These are phyloP conservation scores for Drosophila diplacantha DNA, from an alignment of 2,888 invertebrate genomes.

Conservation along the genomic window DNA sequence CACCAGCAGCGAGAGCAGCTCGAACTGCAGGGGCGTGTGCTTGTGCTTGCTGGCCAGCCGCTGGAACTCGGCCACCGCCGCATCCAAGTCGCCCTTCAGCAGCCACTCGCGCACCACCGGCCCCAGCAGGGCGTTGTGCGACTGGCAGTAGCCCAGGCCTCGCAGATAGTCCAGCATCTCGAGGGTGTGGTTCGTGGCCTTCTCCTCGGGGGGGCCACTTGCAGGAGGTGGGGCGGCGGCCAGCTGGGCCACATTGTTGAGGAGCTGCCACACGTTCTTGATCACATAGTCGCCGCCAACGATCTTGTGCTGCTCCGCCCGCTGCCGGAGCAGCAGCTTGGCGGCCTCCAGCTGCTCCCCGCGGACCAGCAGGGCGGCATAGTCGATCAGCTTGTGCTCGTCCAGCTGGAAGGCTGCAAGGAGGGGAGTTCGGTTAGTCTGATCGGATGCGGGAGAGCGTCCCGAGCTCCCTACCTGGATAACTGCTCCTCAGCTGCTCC, in stretches of 20 bases:
- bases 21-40: conserved; percentile 83
- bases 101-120: conserved; percentile 82
- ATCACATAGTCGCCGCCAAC: conserved; percentile 79
- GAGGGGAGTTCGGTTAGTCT: too few relatives aligned
- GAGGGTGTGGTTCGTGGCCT: conserved; percentile 76
- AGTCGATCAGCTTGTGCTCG: conserved; percentile 83
- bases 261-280: conserved; percentile 82
- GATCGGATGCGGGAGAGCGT: fast-evolving
- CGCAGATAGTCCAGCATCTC: conserved; percentile 80
- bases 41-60: conserved; percentile 79
- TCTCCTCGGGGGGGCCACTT: conserved; percentile 33
- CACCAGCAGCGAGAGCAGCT: conserved; percentile 79
- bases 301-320: conserved; percentile 77
- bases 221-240: conserved; percentile 39
- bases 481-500: conserved; percentile 79
- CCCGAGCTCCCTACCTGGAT: conserved; percentile 74
- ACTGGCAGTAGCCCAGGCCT: conserved; percentile 80
- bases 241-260: conserved; percentile 79
- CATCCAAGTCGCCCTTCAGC: conserved; percentile 78
- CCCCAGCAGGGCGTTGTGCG: conserved; percentile 81
- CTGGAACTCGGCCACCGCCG: conserved; percentile 80
- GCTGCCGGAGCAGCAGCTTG: conserved; percentile 78
- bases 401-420: conserved; percentile 80
- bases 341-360: conserved; percentile 65
- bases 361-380: conserved; percentile 81